Conservation (phyloP, 2,113 vertebrate genomes). For the Haliaeetus leucogaster region DNA sequence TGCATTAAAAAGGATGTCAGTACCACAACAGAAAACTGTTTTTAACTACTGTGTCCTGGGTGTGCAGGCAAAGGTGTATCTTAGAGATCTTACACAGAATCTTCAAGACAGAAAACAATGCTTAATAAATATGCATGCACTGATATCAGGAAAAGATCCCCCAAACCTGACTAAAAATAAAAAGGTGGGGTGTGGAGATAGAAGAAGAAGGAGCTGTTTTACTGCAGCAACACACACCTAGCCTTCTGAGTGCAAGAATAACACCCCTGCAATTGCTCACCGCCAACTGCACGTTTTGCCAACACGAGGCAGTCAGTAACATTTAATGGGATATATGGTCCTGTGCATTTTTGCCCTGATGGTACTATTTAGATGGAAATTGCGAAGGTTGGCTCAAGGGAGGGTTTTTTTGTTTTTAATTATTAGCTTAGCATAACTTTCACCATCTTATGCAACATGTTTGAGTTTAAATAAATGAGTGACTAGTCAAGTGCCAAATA, state of each 20-base stretch:
- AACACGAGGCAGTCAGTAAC: not conserved
- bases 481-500: conserved; percentile 1
- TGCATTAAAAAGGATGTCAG: not conserved
- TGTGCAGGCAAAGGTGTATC: not conserved
- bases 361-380: not conserved
- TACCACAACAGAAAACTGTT: not conserved
- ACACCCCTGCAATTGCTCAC: not conserved
- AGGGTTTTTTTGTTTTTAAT: not conserved
- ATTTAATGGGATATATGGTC: fast-evolving
- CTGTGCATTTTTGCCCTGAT: not conserved
- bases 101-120: not conserved
- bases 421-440: not conserved
- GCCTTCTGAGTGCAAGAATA: not conserved
- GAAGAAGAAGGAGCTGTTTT: not conserved
- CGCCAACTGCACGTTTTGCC: not conserved
- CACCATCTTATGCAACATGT: not conserved
- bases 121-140: not conserved
- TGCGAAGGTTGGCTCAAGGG: not conserved
- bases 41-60: not conserved
- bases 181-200: fast-evolving
- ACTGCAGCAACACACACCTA: not conserved
- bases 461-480: conserved; percentile 17
- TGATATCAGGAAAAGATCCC: not conserved
- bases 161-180: not conserved
- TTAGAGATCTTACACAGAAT: not conserved